Percentiles rank a stretch among this genome's conserved stretches.
Conservation (phyloP, 1,140 invertebrate genomes). For the Euglossa dilemma region DNA sequence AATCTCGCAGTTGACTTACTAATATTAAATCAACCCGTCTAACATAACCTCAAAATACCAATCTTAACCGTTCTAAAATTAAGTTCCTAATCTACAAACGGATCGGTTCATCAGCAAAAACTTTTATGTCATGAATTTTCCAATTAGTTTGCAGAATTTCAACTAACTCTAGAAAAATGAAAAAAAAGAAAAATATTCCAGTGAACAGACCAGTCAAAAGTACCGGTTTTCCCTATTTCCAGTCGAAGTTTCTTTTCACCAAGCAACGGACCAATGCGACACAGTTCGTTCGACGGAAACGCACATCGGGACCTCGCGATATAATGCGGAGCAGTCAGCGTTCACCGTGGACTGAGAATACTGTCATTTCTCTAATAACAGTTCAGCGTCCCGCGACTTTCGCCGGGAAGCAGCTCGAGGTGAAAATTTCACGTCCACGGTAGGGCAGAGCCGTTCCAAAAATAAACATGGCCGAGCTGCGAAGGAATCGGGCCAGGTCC, state of each 20-base stretch:
- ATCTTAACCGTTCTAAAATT: too few species aligned
- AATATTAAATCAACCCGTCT: too few species aligned
- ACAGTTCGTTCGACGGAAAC: neutral
- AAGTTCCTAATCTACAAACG: too few species aligned
- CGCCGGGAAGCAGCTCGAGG: neutral
- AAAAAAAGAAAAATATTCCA: neutral
- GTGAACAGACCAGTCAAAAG: neutral
- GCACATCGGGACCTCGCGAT: neutral
- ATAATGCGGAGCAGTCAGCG: neutral
- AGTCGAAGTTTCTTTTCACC: neutral
- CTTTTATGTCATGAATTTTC: neutral
- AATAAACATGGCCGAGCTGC: neutral
- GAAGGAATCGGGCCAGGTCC: too few species aligned
- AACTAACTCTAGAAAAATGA: neutral
- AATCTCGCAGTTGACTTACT: too few species aligned
- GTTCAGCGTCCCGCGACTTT: slow-evolving; percentile 40
- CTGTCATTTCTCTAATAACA: slow-evolving; percentile 68
- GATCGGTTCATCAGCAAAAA: too few species aligned
- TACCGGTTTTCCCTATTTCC: neutral
- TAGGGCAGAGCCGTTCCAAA: neutral
- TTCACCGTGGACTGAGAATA: slow-evolving; percentile 11
- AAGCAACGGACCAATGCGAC: neutral
- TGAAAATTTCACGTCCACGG: neutral
- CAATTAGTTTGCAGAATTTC: neutral
- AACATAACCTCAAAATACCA: too few species aligned